Conservation (phyloP, 2,888 invertebrate genomes). For the Meliscaeva auricollis region DNA sequence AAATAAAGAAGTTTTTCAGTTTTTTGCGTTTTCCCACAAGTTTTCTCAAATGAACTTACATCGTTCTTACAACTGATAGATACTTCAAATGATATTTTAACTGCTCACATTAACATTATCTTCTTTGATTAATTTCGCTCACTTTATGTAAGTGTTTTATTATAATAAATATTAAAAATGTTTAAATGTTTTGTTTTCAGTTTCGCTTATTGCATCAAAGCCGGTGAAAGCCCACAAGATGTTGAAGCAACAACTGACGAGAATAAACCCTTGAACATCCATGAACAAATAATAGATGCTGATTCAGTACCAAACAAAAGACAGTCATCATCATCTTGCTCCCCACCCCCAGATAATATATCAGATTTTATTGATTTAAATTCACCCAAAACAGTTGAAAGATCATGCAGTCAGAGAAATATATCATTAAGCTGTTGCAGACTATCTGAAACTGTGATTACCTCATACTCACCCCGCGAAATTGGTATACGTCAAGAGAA, state of each 20-base stretch:
- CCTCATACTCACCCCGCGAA: conserved; percentile 82
- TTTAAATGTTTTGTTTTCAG: conserved; percentile 78
- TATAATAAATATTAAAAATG: too few relatives aligned
- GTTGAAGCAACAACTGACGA: conserved; percentile 43
- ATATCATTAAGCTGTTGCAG: conserved; percentile 39
- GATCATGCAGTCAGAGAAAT: conserved; percentile 24
- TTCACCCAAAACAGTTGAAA: conserved; percentile 54
- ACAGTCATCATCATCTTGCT: background rate
- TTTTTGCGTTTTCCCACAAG: too few relatives aligned
- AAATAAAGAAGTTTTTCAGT: too few relatives aligned
- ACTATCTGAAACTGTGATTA: conserved; percentile 81
- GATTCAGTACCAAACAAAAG: conserved; percentile 39
- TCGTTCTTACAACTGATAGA: too few relatives aligned
- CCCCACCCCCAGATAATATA: conserved; percentile 10
- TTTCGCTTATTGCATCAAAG: conserved; percentile 81
- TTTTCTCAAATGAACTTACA: too few relatives aligned
- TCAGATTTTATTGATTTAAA: conserved; percentile 65
- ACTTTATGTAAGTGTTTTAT: too few relatives aligned
- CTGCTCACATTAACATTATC: too few relatives aligned
- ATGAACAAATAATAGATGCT: conserved; percentile 28
- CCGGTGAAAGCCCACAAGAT: conserved; percentile 78
- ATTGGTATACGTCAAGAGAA: conserved; percentile 80
- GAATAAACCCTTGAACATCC: conserved; percentile 36
- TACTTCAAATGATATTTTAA: too few relatives aligned
- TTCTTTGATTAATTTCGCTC: too few relatives aligned